These are phyloP conservation scores for Ormia ochracea DNA, from an alignment of 2,888 invertebrate genomes.

Conservation along the genomic window DNA sequence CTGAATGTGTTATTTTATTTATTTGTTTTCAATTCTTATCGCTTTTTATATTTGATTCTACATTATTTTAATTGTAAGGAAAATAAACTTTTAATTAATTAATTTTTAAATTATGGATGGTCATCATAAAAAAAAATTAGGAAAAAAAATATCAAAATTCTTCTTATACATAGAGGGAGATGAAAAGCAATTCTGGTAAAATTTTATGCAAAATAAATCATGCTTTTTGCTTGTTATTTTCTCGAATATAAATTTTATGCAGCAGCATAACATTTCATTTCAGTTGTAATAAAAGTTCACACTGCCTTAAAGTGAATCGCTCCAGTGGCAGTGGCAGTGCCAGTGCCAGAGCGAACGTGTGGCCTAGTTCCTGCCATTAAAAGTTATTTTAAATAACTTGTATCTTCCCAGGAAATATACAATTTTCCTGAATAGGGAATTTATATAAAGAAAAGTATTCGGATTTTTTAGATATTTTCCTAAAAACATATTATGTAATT, in stretches of 20 bases:
- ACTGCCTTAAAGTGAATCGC: slow-evolving; percentile 22
- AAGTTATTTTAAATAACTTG: slow-evolving; percentile 9
- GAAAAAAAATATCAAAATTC: slow-evolving; percentile 38
- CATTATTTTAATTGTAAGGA: too few relatives aligned
- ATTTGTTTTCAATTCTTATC: not conserved
- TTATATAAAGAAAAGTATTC: too few relatives aligned
- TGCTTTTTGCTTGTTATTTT: slow-evolving; percentile 18
- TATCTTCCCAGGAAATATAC: slow-evolving; percentile 5
- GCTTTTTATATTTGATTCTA: too few relatives aligned
- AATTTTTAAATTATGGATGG: too few relatives aligned
- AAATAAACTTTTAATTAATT: too few relatives aligned
- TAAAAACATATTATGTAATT: too few relatives aligned
- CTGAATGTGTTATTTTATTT: not conserved
- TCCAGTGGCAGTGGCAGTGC: too few relatives aligned
- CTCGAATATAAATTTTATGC: not conserved
- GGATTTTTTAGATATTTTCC: too few relatives aligned
- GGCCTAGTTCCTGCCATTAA: not conserved
- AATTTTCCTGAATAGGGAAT: not conserved
- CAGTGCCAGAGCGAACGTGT: too few relatives aligned
- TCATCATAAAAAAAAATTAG: slow-evolving; percentile 18
- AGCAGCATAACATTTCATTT: slow-evolving; percentile 37
- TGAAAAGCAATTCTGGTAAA: not conserved
- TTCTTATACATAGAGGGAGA: slow-evolving; percentile 21
- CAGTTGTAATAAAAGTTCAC: slow-evolving; percentile 22
- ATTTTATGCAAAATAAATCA: slow-evolving; percentile 16